Evolutionary conservation across 2,888 invertebrate species (phyloP).

Genomic region (Drosophila macrospina): DNA sequence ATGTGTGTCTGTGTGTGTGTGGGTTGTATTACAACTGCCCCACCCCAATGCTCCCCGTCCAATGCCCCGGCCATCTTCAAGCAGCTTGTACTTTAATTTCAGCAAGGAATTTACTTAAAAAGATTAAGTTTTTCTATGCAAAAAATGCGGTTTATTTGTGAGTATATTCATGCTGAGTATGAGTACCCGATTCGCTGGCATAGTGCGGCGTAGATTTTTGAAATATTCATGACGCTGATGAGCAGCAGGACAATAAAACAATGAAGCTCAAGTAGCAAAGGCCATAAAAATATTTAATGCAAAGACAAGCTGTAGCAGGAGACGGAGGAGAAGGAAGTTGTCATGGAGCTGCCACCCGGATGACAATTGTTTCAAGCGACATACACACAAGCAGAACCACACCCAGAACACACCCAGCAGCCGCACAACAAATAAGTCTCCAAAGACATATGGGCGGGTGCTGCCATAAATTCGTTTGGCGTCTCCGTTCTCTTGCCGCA

Average conservation of each 20-base stretch:
- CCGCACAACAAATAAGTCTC: slow-evolving; percentile 66
- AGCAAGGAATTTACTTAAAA: slow-evolving; percentile 74
- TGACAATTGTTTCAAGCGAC: slow-evolving; percentile 64
- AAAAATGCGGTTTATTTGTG: slow-evolving; percentile 41
- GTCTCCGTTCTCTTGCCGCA: slow-evolving; percentile 47
- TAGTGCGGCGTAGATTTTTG: slow-evolving; percentile 61
- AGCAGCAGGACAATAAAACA: slow-evolving; percentile 72
- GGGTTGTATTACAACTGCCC: slow-evolving; percentile 30
- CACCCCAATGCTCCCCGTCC: neutral
- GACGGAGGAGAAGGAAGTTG: slow-evolving; percentile 37
- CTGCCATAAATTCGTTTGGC: slow-evolving; percentile 74
- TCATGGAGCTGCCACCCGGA: slow-evolving; percentile 45
- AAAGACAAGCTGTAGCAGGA: slow-evolving; percentile 30
- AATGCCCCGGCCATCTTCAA: neutral
- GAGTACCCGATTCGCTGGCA: slow-evolving; percentile 3
- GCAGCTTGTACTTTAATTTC: slow-evolving; percentile 67
- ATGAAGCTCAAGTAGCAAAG: slow-evolving; percentile 67
- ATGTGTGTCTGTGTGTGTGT: slow-evolving; percentile 34
- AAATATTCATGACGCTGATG: slow-evolving; percentile 77
- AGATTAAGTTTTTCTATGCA: slow-evolving; percentile 77
- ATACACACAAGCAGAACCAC: slow-evolving; percentile 11
- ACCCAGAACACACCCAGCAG: slow-evolving; percentile 14
- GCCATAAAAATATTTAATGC: slow-evolving; percentile 81
- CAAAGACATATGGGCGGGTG: slow-evolving; percentile 69
- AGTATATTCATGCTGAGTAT: slow-evolving; percentile 8